phyloP scores from a whole-genome alignment of 2,888 invertebrate species.

The Plebejus melissa region DNA sequence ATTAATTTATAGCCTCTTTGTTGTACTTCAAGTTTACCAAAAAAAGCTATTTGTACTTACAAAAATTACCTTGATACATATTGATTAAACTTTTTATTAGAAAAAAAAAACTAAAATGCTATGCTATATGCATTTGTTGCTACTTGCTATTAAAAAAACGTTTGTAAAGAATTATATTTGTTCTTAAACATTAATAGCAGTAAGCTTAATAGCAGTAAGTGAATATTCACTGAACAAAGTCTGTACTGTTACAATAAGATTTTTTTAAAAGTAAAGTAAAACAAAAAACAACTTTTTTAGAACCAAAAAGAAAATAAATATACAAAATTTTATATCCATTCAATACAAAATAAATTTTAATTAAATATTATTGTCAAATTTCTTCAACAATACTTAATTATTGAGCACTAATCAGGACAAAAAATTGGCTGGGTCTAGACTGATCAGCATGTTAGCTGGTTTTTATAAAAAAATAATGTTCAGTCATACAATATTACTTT shows the following conservation, averaged over 20 bases:
- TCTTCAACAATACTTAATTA: not conserved
- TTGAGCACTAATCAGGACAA: not conserved
- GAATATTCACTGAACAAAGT: too few species aligned
- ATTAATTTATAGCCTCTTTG: conserved; percentile 21
- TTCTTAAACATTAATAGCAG: not conserved
- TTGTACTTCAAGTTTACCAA: not conserved
- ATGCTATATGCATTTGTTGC: not conserved
- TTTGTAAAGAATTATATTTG: not conserved
- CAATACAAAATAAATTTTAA: not conserved
- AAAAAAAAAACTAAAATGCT: not conserved
- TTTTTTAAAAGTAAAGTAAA: not conserved
- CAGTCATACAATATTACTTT: not conserved
- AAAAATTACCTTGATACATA: not conserved
- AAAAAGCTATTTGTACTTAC: conserved; percentile 14
- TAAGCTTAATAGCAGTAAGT: too few species aligned
- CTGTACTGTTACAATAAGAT: too few species aligned
- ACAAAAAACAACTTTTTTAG: not conserved
- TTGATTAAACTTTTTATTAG: not conserved
- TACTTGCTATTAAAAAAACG: too few species aligned
- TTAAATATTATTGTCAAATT: not conserved
- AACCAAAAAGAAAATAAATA: not conserved
- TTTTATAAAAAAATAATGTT: not conserved
- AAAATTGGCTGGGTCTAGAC: not conserved
- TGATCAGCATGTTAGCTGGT: not conserved
- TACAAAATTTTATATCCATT: not conserved